These are phyloP conservation scores for Stichopus horrens DNA, from an alignment of 53 echinoderm and acorn worm species.

Conservation along the genomic window DNA sequence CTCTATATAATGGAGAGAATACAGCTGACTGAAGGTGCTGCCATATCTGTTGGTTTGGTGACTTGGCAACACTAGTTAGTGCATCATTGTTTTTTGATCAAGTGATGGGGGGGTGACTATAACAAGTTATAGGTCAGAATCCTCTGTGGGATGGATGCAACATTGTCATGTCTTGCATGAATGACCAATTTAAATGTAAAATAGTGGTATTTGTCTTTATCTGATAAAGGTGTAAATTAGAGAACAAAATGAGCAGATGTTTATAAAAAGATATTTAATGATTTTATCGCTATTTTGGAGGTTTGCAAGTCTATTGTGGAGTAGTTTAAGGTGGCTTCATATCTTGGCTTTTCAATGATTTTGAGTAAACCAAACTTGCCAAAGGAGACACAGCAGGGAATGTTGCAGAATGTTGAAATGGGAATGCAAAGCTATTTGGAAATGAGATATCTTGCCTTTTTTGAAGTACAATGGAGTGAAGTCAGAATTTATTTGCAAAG, in stretches of 20 bases:
- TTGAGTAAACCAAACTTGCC: not conserved
- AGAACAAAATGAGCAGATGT: not conserved
- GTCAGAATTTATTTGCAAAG: no score
- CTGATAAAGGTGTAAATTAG: conserved; percentile 6
- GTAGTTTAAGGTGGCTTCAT: not conserved
- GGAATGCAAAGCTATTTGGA: not conserved
- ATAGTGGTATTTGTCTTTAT: not conserved
- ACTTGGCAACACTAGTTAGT: no score
- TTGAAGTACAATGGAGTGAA: no score
- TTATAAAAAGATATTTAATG: not conserved
- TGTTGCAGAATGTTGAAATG: not conserved
- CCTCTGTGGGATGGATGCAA: not conserved
- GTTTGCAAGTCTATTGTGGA: no score
- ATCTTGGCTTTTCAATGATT: not conserved
- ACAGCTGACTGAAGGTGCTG: no score
- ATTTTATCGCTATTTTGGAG: not conserved
- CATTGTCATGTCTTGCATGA: not conserved
- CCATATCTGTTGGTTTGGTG: no score
- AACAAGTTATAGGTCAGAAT: not conserved
- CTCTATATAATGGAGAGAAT: no score
- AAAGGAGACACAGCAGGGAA: not conserved
- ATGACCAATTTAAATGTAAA: not conserved
- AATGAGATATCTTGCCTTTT: no score
- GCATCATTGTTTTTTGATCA: no score
- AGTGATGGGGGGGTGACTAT: no score